Evolutionary conservation across 2,113 vertebrate genomes (phyloP).

Genomic region (Xyrauchen texanus): DNA sequence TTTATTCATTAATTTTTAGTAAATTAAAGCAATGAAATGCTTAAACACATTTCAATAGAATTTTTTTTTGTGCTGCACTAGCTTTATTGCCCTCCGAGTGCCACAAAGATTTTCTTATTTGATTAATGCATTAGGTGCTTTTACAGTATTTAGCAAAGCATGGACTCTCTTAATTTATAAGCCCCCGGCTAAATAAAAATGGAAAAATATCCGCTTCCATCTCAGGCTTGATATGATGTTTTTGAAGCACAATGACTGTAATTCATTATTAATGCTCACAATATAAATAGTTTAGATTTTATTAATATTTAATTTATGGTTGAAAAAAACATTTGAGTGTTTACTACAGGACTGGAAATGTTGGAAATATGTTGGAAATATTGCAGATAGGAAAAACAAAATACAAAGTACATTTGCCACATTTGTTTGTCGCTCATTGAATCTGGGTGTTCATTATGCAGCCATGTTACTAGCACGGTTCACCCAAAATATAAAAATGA

Average conservation of each 20-base stretch:
- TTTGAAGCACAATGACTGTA: constrained; percentile 38
- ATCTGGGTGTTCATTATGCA: background rate
- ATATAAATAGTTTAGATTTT: constrained; percentile 59
- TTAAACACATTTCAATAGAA: background rate
- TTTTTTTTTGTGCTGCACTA: constrained; percentile 4
- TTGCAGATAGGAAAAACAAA: background rate
- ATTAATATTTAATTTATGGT: constrained; percentile 55
- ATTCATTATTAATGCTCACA: constrained; percentile 60
- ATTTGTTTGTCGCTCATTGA: too few species aligned
- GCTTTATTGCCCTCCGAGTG: constrained; percentile 8
- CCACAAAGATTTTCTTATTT: constrained; percentile 11
- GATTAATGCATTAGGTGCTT: constrained; percentile 27
- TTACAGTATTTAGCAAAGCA: constrained; percentile 23
- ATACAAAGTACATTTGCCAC: too few species aligned
- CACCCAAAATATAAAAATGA: too few species aligned
- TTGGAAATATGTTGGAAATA: constrained; percentile 35
- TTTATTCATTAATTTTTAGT: constrained; percentile 34
- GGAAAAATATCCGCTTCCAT: constrained; percentile 11
- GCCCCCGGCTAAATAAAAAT: constrained; percentile 24
- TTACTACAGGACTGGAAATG: constrained; percentile 39
- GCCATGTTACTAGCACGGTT: too few species aligned
- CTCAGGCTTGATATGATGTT: constrained; percentile 30
- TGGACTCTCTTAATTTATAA: constrained; percentile 9
- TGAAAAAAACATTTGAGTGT: constrained; percentile 36
- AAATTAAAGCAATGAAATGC: constrained; percentile 4